phyloP scores from a whole-genome alignment of 2,797 vertebrate genomes.

The Enteromius afrohamiltoni region DNA sequence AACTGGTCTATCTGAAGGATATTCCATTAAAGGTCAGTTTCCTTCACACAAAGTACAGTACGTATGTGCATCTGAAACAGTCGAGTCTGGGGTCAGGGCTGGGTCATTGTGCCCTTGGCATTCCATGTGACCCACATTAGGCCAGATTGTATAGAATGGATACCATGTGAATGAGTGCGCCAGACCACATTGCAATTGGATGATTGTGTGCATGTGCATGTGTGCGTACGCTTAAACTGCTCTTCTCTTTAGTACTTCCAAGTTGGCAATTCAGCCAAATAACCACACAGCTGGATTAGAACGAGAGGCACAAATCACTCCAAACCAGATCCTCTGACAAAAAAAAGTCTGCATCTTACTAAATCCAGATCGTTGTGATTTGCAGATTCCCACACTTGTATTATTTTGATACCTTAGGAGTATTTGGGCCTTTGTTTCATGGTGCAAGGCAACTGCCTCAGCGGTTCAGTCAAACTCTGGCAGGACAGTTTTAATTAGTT shows the following conservation, averaged over 20 bases:
- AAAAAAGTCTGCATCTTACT: conserved; percentile 47
- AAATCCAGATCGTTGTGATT: conserved; percentile 41
- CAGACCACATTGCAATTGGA: conserved; percentile 34
- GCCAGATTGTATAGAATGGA: conserved; percentile 39
- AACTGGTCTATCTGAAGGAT: conserved; percentile 10
- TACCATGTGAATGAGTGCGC: conserved; percentile 35
- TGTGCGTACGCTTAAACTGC: conserved; percentile 56
- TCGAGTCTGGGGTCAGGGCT: conserved; percentile 45
- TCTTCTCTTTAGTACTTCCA: conserved; percentile 28
- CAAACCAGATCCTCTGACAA: conserved; percentile 20
- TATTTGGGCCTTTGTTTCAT: background rate
- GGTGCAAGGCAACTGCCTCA: conserved; percentile 8
- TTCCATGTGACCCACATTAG: conserved; percentile 39
- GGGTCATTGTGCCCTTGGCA: conserved; percentile 45
- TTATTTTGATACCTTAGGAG: background rate
- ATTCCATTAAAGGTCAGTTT: conserved; percentile 17
- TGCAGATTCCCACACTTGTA: background rate
- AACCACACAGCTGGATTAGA: conserved; percentile 47
- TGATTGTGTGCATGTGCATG: conserved; percentile 53
- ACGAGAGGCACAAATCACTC: conserved; percentile 29
- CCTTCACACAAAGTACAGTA: conserved; percentile 13
- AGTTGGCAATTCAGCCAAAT: conserved; percentile 47
- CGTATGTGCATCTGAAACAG: conserved; percentile 25
- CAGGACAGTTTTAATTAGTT: background rate
- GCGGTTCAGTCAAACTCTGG: background rate